A percentile compares a stretch with the other conserved stretches of the same genome.
These are phyloP conservation scores for Gonioctena quinquepunctata DNA, from an alignment of 1,140 invertebrate species.

Conservation along the genomic window DNA sequence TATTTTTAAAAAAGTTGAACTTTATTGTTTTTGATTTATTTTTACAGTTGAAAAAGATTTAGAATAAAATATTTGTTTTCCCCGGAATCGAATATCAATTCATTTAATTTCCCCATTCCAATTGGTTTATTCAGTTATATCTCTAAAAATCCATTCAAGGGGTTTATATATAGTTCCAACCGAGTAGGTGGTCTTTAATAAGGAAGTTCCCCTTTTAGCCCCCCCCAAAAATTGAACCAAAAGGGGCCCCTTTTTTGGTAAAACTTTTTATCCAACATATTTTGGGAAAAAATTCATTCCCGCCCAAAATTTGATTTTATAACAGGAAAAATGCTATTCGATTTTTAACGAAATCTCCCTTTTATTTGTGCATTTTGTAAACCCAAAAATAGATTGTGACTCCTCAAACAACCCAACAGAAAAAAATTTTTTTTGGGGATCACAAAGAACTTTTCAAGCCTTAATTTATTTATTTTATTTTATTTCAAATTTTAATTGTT, in stretches of 20 bases:
- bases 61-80: too few species aligned
- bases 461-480: not conserved
- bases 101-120: too few species aligned
- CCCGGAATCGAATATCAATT: too few species aligned
- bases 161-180: too few species aligned
- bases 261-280: not conserved
- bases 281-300: constrained; percentile 6
- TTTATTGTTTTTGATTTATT: too few species aligned
- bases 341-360: constrained; percentile 11
- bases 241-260: not conserved
- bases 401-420: not conserved
- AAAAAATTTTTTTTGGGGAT: constrained; percentile 5
- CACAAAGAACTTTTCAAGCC: constrained; percentile 3
- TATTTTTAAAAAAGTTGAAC: too few species aligned
- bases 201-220: too few species aligned
- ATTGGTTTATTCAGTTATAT: too few species aligned
- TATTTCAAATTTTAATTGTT: not conserved
- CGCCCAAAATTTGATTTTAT: not conserved
- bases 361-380: constrained; percentile 12
- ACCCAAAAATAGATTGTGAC: constrained; percentile 7
- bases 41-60: too few species aligned
- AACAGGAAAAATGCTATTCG: constrained; percentile 9
- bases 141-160: too few species aligned
- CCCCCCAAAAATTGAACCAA: not conserved
- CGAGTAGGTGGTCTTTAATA: too few species aligned